A percentile compares a stretch with the other conserved stretches of the same genome.
These are phyloP conservation scores for Tribolium freemani DNA, from an alignment of 2,888 invertebrate species.

Conservation along the genomic window DNA sequence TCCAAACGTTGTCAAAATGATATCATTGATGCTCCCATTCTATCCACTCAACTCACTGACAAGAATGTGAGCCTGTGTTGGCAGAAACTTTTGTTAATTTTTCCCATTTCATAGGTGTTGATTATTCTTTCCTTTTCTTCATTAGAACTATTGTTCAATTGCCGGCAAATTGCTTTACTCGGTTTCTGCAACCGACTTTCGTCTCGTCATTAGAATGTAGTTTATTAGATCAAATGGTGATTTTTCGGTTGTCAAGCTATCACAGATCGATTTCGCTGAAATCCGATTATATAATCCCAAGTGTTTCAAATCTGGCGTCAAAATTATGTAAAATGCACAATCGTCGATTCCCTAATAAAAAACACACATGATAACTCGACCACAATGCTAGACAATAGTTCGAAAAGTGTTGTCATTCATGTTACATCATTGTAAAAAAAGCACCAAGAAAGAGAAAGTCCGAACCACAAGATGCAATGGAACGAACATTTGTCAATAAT, in stretches of 20 bases:
- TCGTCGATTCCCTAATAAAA: constrained; percentile 33
- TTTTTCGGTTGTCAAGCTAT: constrained; percentile 34
- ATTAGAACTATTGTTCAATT: too few species aligned
- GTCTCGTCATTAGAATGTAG: background rate
- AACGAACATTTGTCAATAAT: constrained; percentile 59
- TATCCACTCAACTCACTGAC: too few species aligned
- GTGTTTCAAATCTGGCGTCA: background rate
- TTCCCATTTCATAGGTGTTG: too few species aligned
- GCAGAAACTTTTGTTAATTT: too few species aligned
- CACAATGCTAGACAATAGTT: constrained; percentile 28
- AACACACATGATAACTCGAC: constrained; percentile 42
- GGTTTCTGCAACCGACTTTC: background rate
- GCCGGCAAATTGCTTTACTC: background rate
- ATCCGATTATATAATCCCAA: constrained; percentile 20
- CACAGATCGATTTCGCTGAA: constrained; percentile 24
- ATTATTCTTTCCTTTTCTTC: too few species aligned
- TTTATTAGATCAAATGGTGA: constrained; percentile 22
- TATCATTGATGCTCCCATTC: too few species aligned
- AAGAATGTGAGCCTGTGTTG: too few species aligned
- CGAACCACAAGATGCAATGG: constrained; percentile 64
- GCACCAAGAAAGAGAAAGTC: constrained; percentile 59
- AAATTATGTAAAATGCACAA: constrained; percentile 39
- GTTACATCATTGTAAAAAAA: constrained; percentile 58
- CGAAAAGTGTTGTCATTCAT: constrained; percentile 44
- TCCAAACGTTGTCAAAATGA: too few species aligned